Conservation (phyloP, 2,888 invertebrate species). For the Athalia circularis region DNA sequence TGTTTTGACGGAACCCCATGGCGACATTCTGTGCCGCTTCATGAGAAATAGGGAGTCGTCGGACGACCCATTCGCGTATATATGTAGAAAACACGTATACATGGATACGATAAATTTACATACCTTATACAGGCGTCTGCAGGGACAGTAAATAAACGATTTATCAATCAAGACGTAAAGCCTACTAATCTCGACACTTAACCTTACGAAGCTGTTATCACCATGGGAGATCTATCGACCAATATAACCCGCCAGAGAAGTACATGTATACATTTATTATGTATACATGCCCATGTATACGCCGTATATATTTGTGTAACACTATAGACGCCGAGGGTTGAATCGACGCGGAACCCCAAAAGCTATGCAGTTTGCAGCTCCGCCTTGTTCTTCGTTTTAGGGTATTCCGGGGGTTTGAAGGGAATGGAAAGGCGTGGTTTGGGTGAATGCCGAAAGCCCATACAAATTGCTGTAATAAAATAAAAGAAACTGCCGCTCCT, state of each 20-base stretch:
- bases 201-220: slow-evolving; percentile 38
- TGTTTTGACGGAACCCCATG: slow-evolving; percentile 41
- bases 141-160: slow-evolving; percentile 32
- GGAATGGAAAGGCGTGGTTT: slow-evolving; percentile 5
- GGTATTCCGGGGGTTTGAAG: not conserved
- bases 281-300: not conserved
- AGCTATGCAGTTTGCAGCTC: slow-evolving; percentile 2
- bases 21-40: slow-evolving; percentile 15
- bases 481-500: slow-evolving; percentile 8
- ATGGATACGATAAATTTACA: not conserved
- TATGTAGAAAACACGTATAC: slow-evolving; percentile 2
- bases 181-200: slow-evolving; percentile 38
- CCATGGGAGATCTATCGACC: slow-evolving; percentile 39
- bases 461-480: slow-evolving; percentile 37
- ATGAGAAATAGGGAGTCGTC: slow-evolving; percentile 26
- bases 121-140: too few relatives aligned
- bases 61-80: not conserved
- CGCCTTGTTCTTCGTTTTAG: slow-evolving; percentile 4
- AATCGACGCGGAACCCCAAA: not conserved
- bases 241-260: slow-evolving; percentile 5
- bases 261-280: not conserved
- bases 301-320: not conserved
- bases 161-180: slow-evolving; percentile 40
- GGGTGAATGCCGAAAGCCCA: slow-evolving; percentile 8
- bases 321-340: not conserved